phyloP scores from a whole-genome alignment of 2,113 vertebrate genomes.

The Pan troglodytes region NHGRI_mPanTro3-v2.1_pri NC_072401.2:3406001-3406500 shows the following conservation, averaged over 20 bases:
- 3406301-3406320: background rate
- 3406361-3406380: background rate
- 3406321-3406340: background rate
- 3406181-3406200: no score
- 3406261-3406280: background rate
- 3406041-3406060: background rate
- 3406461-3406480: background rate
- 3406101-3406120: background rate
- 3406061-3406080: no score
- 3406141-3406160: background rate
- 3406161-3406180: background rate
- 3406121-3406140: background rate
- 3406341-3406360: background rate
- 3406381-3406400: background rate
- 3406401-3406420: background rate
- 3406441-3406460: background rate
- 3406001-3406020: background rate
- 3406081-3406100: background rate
- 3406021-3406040: background rate
- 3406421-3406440: background rate
- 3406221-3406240: background rate
- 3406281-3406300: background rate
- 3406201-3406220: background rate
- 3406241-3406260: background rate
- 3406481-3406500: background rate